Evolutionary conservation across 2,797 vertebrate genomes (phyloP).

Genomic region (Denticeps clupeoides): DNA sequence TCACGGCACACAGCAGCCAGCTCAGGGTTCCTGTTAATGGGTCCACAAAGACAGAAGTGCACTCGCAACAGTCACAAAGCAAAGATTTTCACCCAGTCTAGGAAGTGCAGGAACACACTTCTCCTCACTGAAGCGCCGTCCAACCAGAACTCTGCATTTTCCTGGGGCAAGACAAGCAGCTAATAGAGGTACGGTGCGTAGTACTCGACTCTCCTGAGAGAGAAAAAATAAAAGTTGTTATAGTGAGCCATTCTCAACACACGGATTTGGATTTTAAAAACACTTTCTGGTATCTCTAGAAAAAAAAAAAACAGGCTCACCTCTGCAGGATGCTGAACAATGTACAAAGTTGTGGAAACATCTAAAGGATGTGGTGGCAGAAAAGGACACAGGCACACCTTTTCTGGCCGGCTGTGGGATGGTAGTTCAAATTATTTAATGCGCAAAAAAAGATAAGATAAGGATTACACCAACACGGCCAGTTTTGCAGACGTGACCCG

Average conservation of each 20-base stretch:
- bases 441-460: conserved; percentile 31
- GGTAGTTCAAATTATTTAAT: neutral
- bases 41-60: no score
- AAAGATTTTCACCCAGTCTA: no score
- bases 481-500: no score
- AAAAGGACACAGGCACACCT: conserved; percentile 95
- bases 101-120: no score
- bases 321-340: conserved; percentile 97
- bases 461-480: conserved; percentile 14
- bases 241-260: neutral
- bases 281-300: neutral
- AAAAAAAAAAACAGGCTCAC: conserved; percentile 59
- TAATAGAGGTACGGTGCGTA: conserved; percentile 86
- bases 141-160: conserved; percentile 82
- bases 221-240: neutral
- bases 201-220: conserved; percentile 78
- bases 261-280: neutral
- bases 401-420: conserved; percentile 76
- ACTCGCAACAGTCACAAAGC: no score
- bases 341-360: conserved; percentile 83
- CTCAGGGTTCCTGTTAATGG: conserved; percentile 68
- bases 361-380: conserved; percentile 75
- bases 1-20: conserved; percentile 77
- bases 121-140: conserved; percentile 84
- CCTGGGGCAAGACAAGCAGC: conserved; percentile 80